Percentiles rank a stretch among this genome's conserved stretches.
These are phyloP conservation scores for Tyto alba DNA, from an alignment of 2,113 vertebrate species.

Conservation along the genomic window DNA sequence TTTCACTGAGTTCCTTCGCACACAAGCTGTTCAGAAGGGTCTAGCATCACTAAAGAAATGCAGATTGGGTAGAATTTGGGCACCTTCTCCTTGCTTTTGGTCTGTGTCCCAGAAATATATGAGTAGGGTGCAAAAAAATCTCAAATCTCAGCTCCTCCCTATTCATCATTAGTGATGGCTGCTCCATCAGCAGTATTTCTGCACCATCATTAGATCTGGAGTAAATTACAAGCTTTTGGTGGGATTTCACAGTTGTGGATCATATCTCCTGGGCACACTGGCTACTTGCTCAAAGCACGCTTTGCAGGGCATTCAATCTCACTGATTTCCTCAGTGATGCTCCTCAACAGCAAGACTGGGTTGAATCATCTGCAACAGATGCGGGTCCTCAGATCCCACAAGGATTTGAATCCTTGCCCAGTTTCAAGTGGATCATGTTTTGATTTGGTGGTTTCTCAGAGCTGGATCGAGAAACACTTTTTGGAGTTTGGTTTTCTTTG, in stretches of 20 bases:
- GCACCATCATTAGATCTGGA: neutral
- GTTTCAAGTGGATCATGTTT: neutral
- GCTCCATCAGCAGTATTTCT: neutral
- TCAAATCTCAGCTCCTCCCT: neutral
- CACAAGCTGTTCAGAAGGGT: neutral
- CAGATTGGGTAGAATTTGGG: neutral
- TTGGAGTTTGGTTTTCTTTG: neutral
- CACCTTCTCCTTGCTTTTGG: neutral
- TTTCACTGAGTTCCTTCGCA: neutral
- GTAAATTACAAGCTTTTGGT: too few species aligned
- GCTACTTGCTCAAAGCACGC: neutral
- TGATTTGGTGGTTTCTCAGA: neutral
- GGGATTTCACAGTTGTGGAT: neutral
- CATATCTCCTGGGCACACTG: accelerated
- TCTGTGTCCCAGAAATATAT: neutral
- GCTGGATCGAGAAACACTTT: neutral
- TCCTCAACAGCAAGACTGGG: neutral
- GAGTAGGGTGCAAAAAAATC: neutral
- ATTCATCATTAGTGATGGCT: neutral
- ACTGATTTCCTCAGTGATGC: neutral
- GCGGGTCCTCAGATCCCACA: neutral
- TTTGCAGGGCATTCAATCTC: neutral
- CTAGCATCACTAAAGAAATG: neutral
- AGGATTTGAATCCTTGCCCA: neutral
- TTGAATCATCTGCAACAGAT: neutral